Conservation (phyloP, 2,797 vertebrate species). For the Xenentodon cancila region DNA sequence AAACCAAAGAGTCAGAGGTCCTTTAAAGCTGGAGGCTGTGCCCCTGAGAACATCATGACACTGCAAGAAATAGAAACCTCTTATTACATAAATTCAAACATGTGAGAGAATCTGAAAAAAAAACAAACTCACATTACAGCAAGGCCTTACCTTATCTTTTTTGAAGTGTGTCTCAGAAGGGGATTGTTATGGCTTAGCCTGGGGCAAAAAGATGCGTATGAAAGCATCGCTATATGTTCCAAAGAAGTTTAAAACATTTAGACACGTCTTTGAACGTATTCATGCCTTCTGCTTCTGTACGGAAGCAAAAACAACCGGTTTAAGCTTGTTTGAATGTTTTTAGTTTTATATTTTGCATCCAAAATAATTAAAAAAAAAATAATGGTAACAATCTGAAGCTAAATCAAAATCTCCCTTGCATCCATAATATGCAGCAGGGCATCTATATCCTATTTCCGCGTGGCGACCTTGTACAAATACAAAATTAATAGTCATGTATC, state of each 20-base stretch:
- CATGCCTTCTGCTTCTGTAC: not conserved
- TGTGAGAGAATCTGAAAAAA: constrained; percentile 31
- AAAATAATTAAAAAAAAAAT: not conserved
- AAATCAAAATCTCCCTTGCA: no score
- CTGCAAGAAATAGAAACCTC: constrained; percentile 46
- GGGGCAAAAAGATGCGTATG: constrained; percentile 54
- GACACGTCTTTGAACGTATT: constrained; percentile 23
- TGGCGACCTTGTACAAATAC: no score
- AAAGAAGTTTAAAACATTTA: constrained; percentile 30
- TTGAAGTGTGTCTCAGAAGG: constrained; percentile 30
- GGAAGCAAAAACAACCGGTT: not conserved
- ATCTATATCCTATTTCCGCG: no score
- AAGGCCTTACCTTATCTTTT: constrained; percentile 48
- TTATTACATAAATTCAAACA: constrained; percentile 46
- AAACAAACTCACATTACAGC: constrained; percentile 40
- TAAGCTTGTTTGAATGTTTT: constrained; percentile 8
- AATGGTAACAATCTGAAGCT: not conserved
- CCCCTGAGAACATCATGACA: constrained; percentile 53
- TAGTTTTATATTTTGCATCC: constrained; percentile 4
- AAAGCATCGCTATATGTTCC: constrained; percentile 20
- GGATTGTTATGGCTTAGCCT: constrained; percentile 25
- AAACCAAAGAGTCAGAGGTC: constrained; percentile 62
- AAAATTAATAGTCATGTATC: no score
- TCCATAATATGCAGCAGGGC: no score
- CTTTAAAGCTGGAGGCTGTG: constrained; percentile 61